Conservation (phyloP, 2,797 vertebrate genomes). For the Anguilla pacifica region DNA sequence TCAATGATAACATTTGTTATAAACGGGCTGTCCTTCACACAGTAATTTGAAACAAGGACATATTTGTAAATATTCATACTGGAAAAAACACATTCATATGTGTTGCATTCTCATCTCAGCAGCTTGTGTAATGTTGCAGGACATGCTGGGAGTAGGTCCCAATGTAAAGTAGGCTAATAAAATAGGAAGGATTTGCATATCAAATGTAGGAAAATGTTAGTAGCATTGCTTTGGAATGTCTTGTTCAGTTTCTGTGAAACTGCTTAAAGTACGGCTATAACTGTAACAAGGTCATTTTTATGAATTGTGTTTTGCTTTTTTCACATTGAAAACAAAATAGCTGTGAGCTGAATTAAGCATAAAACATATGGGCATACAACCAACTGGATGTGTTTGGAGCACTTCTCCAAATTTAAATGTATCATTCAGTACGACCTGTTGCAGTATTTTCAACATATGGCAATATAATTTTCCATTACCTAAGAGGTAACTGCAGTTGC, state of each 20-base stretch:
- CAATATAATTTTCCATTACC: too few species aligned
- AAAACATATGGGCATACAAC: too few species aligned
- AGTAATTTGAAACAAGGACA: not conserved
- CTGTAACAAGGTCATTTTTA: not conserved
- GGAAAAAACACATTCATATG: not conserved
- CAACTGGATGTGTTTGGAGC: too few species aligned
- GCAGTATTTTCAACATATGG: too few species aligned
- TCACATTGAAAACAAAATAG: too few species aligned
- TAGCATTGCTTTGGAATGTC: not conserved
- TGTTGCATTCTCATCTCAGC: not conserved
- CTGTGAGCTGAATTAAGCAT: too few species aligned
- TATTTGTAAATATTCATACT: not conserved
- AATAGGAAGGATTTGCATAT: not conserved
- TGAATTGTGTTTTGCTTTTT: too few species aligned
- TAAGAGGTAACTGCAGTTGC: too few species aligned
- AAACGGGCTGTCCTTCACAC: not conserved
- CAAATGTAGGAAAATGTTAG: not conserved
- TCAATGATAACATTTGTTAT: not conserved
- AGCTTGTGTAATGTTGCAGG: not conserved
- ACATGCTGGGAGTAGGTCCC: not conserved
- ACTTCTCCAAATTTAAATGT: too few species aligned
- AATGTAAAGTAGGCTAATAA: not conserved
- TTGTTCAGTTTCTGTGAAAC: not conserved
- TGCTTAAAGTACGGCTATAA: not conserved
- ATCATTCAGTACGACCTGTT: too few species aligned